Evolutionary conservation across 2,797 vertebrate genomes (phyloP).

Genomic region (Thalassophryne amazonica): DNA sequence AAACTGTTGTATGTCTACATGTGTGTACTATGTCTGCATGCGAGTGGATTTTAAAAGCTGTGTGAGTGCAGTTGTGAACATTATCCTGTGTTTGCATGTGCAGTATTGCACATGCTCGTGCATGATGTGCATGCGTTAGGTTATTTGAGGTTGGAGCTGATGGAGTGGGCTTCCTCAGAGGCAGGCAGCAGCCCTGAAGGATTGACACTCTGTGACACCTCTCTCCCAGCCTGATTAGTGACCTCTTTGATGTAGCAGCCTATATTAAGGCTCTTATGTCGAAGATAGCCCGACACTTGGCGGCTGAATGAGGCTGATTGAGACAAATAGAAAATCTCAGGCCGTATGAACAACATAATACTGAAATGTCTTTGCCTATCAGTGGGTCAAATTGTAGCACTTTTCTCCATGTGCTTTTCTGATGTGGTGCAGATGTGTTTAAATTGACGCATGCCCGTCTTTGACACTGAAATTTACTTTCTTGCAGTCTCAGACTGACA

Average conservation of each 20-base stretch:
- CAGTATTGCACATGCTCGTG: too few species aligned
- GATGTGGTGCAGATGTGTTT: conserved; percentile 2
- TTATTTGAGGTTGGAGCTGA: conserved; percentile 55
- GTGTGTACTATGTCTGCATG: conserved; percentile 4
- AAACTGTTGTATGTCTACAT: not conserved
- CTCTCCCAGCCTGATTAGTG: conserved; percentile 66
- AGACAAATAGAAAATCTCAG: conserved; percentile 28
- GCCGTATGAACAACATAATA: conserved; percentile 4
- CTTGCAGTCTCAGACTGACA: conserved; percentile 7
- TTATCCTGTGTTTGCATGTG: conserved; percentile 4
- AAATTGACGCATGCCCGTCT: not conserved
- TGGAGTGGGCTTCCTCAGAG: conserved; percentile 47
- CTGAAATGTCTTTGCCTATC: not conserved
- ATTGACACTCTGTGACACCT: conserved; percentile 63
- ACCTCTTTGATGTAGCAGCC: conserved; percentile 60
- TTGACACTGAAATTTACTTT: conserved; percentile 1
- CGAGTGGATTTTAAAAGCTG: too few species aligned
- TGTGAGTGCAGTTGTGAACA: too few species aligned
- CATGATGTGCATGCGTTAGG: not conserved
- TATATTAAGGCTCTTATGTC: conserved; percentile 53
- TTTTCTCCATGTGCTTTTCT: not conserved
- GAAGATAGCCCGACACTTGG: conserved; percentile 33
- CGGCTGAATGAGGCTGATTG: conserved; percentile 40
- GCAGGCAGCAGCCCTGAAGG: conserved; percentile 49
- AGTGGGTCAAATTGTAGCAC: not conserved